Evolutionary conservation across 2,797 vertebrate genomes (phyloP), one percentile per base, ranked within the genome.

Genomic region (Rachycentron canadum): DNA sequence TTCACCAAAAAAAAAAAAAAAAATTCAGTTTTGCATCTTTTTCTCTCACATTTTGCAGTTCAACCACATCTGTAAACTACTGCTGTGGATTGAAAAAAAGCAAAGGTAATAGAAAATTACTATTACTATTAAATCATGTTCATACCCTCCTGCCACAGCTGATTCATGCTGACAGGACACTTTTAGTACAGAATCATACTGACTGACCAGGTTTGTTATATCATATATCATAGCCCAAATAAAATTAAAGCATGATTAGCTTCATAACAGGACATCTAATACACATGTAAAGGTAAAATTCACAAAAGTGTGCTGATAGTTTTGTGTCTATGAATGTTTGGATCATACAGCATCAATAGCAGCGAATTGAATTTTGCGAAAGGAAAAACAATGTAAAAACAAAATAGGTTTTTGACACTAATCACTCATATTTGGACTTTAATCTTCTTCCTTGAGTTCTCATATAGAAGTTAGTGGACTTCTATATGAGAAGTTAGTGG

Each of bases 71-170:
- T 45, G 25, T 45, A 52, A 65, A 50, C 40, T 16, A 25, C 52
- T 43, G 53, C 52, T 30, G 11, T 76, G 21, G n/a, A 49, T 43
- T 57, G 4, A 62, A 56, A 64, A 58, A n/a, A n/a, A n/a, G n/a
- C n/a, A n/a, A n/a, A n/a, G n/a, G n/a, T n/a, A n/a, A n/a, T n/a
- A n/a, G n/a, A n/a, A n/a, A n/a, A n/a, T n/a, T n/a, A n/a, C n/a
- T n/a, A n/a, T n/a, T n/a, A n/a, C n/a, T n/a, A n/a, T n/a, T 40
- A n/a, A 52, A 43, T 65, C 12, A 17, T 16, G n/a, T 28, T 17
- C 45, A 60, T 28, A 55, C 45, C 36, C 28, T 62, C 10, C 23
- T 30, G 43, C 43, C 38, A 32, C 32, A 32, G 32, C 32, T 3
- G 32, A 32, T 32, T 7, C 32, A 32, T 32, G 32, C 7, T 32